Conservation (phyloP, 2,888 invertebrate species). For the Chrysodeixis includens region DNA sequence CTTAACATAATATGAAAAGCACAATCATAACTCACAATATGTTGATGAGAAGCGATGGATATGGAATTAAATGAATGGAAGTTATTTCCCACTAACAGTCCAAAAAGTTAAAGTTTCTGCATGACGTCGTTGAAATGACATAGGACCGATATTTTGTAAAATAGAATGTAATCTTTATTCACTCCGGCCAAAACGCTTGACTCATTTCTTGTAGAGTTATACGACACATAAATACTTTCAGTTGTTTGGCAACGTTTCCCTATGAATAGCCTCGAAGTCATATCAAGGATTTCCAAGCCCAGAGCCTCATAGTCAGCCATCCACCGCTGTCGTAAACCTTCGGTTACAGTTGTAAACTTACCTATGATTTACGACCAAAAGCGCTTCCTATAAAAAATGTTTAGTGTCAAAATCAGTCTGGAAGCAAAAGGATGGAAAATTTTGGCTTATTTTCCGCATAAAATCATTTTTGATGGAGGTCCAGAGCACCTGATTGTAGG, state of each 20-base stretch:
- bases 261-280: not conserved
- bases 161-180: no score
- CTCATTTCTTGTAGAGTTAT: not conserved
- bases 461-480: slow-evolving; percentile 47
- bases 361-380: slow-evolving; percentile 72
- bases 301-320: slow-evolving; percentile 16
- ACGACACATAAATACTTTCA: not conserved
- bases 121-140: no score
- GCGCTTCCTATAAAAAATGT: slow-evolving; percentile 75
- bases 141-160: no score
- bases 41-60: slow-evolving; percentile 52
- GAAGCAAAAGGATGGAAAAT: slow-evolving; percentile 51
- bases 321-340: slow-evolving; percentile 60
- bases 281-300: slow-evolving; percentile 22
- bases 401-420: slow-evolving; percentile 71
- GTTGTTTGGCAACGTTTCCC: not conserved
- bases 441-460: slow-evolving; percentile 39
- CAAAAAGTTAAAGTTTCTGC: no score
- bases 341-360: slow-evolving; percentile 72
- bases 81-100: no score
- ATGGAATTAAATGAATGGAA: not conserved
- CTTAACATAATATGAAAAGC: not conserved
- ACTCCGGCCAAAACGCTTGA: not conserved
- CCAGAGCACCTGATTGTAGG: slow-evolving; percentile 27
- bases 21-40: slow-evolving; percentile 23